Percentiles rank a stretch among this genome's conserved stretches.
phyloP scores from a whole-genome alignment of 2,797 vertebrate genomes.

The Chaunax sp. region DNA sequence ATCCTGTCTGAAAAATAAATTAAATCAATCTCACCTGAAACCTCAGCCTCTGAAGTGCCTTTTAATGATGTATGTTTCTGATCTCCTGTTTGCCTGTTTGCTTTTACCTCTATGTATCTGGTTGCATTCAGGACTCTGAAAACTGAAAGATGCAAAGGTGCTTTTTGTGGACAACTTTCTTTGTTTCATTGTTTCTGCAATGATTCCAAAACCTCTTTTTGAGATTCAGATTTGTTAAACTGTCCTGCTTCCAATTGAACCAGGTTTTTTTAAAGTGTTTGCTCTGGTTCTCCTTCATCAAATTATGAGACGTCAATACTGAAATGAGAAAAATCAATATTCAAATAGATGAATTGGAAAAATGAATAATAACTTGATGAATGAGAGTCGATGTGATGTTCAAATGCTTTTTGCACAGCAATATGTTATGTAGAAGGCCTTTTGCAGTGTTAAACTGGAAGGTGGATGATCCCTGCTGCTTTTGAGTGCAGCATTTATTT shows the following conservation, averaged over 20 bases:
- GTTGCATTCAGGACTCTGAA: neutral
- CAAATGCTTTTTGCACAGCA: conserved; percentile 26
- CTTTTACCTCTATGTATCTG: neutral
- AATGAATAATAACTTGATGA: conserved; percentile 6
- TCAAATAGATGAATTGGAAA: neutral
- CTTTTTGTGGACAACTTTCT: too few relatives aligned
- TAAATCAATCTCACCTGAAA: conserved; percentile 15
- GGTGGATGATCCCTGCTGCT: neutral
- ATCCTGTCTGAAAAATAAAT: neutral
- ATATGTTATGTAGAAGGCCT: neutral
- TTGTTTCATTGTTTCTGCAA: neutral
- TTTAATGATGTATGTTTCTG: neutral
- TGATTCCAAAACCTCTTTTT: neutral
- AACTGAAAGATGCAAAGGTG: neutral
- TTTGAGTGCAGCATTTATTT: neutral
- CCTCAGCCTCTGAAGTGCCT: neutral
- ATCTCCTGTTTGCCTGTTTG: neutral
- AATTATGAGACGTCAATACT: neutral
- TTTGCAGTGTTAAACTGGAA: conserved; percentile 46
- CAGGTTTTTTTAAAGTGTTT: neutral
- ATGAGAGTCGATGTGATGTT: conserved; percentile 19
- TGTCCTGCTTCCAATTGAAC: neutral
- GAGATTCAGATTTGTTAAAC: neutral
- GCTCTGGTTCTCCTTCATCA: conserved; percentile 44
- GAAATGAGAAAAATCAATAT: neutral